These are phyloP conservation scores for Bradypus variegatus DNA, from an alignment of 2,797 vertebrate species.

Conservation along the genomic window DNA sequence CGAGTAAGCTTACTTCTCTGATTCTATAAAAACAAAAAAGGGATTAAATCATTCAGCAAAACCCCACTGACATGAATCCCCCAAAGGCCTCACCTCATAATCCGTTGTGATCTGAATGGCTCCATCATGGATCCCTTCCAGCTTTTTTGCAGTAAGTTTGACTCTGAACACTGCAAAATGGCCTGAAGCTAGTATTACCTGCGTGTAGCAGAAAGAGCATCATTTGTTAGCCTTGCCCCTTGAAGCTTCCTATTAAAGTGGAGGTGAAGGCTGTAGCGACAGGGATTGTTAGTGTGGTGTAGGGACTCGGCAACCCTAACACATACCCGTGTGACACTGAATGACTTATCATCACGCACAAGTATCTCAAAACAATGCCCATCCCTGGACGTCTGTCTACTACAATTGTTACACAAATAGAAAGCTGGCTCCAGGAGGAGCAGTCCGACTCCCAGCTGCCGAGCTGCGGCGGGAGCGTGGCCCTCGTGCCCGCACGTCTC, in stretches of 20 bases:
- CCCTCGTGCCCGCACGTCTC: background rate
- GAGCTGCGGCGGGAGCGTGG: background rate
- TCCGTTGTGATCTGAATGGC: conserved; percentile 96
- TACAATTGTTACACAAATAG: background rate
- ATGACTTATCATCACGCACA: background rate
- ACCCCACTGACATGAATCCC: background rate
- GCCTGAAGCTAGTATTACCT: conserved; percentile 92
- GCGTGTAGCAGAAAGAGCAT: conserved; percentile 46
- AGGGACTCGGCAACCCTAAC: background rate
- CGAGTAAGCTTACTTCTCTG: conserved; percentile 14
- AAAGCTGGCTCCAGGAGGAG: background rate
- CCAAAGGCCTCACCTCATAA: conserved; percentile 84
- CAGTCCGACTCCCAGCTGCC: background rate
- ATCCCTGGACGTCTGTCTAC: background rate
- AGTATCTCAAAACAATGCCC: background rate
- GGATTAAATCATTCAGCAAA: conserved; percentile 14
- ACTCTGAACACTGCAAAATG: conserved; percentile 95
- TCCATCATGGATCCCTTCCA: conserved; percentile 92
- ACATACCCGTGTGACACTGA: background rate
- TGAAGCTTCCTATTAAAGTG: background rate
- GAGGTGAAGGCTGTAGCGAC: background rate
- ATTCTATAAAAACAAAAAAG: conserved; percentile 30
- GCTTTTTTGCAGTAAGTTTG: conserved; percentile 86
- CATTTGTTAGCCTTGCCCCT: background rate
- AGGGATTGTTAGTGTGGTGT: background rate